phyloP scores from a whole-genome alignment of 2,113 vertebrate genomes.

The Tachycineta bicolor region DNA sequence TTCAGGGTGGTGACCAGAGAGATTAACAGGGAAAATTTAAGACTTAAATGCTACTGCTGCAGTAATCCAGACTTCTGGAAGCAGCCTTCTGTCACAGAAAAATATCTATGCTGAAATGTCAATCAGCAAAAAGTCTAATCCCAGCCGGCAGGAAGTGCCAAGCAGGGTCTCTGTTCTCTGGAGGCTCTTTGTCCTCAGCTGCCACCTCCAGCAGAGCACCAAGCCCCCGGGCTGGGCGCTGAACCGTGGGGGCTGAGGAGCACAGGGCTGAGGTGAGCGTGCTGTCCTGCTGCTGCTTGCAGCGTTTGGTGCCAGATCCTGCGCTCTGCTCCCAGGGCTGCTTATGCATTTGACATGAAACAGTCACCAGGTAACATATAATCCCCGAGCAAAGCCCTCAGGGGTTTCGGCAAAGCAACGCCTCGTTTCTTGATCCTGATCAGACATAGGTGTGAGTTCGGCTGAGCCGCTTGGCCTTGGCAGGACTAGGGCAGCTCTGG shows the following conservation, averaged over 20 bases:
- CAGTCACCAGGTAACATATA: constrained; percentile 56
- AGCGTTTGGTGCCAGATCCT: background rate
- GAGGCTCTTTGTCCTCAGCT: background rate
- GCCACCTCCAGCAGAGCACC: background rate
- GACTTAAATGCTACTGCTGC: background rate
- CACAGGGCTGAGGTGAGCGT: background rate
- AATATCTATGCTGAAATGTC: background rate
- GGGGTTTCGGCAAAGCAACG: constrained; percentile 23
- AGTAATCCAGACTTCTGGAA: background rate
- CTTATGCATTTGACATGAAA: constrained; percentile 40
- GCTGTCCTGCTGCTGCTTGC: background rate
- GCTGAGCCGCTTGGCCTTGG: constrained; percentile 45
- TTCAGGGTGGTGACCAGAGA: background rate
- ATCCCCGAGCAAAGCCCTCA: constrained; percentile 4
- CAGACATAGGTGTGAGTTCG: constrained; percentile 49
- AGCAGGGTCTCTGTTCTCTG: background rate
- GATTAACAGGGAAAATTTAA: background rate
- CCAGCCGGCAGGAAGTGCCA: background rate
- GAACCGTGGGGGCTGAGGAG: fast-evolving
- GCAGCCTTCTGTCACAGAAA: background rate
- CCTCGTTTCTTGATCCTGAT: constrained; percentile 45
- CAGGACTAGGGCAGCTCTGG: constrained; percentile 53
- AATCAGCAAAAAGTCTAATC: background rate
- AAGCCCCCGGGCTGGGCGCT: background rate
- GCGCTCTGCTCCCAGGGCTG: constrained; percentile 38